These are phyloP conservation scores for Forbesichthys agassizii DNA, from an alignment of 2,113 vertebrate species.

Conservation along the genomic window DNA sequence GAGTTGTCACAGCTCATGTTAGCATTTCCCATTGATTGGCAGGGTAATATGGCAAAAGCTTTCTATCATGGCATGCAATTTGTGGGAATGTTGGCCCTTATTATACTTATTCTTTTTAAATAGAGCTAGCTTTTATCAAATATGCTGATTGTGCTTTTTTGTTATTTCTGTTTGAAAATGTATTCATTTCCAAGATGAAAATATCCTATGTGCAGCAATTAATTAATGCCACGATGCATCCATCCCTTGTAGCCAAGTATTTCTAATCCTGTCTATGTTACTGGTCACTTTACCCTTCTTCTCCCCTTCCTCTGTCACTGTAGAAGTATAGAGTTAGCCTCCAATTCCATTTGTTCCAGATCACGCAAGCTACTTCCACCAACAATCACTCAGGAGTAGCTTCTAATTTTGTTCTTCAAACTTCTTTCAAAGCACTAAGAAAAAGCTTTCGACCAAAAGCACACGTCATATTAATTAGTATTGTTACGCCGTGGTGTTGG, in stretches of 20 bases:
- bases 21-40: background rate
- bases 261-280: background rate
- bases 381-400: too few species aligned
- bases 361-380: too few species aligned
- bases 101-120: too few species aligned
- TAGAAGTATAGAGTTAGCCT: background rate
- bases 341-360: background rate
- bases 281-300: background rate
- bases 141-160: too few species aligned
- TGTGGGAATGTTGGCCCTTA: too few species aligned
- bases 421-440: too few species aligned
- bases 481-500: too few species aligned
- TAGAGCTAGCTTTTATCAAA: too few species aligned
- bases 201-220: background rate
- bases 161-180: background rate
- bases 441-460: too few species aligned
- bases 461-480: too few species aligned
- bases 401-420: too few species aligned
- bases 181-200: background rate
- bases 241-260: background rate
- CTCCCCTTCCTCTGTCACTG: background rate
- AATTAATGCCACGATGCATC: background rate
- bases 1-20: background rate
- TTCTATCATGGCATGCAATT: too few species aligned
- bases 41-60: background rate